Percentiles rank a stretch among this genome's conserved stretches.
phyloP scores from a whole-genome alignment of 2,888 invertebrate species.

The Hemistola chrysoprasaria region DNA sequence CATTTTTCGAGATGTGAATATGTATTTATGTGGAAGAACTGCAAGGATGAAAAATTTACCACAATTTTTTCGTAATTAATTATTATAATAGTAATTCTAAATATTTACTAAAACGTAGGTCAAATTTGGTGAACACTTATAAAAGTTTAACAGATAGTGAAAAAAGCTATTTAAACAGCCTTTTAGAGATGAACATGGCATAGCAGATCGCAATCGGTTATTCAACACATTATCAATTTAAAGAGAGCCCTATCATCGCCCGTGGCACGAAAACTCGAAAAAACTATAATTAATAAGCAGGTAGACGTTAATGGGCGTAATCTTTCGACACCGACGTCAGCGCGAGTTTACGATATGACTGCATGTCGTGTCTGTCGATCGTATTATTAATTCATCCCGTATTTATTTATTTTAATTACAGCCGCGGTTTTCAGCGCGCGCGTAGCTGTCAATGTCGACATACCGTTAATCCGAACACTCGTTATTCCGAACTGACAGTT shows the following conservation, averaged over 20 bases:
- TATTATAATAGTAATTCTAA: no score
- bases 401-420: constrained; percentile 26
- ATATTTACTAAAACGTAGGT: no score
- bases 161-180: no score
- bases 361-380: constrained; percentile 25
- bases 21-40: no score
- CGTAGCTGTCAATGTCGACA: constrained; percentile 19
- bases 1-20: no score
- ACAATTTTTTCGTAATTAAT: no score
- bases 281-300: constrained; percentile 10
- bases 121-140: no score
- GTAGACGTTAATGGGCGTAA: constrained; percentile 6
- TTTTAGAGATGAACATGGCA: no score
- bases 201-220: no score
- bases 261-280: neutral
- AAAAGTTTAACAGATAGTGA: no score
- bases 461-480: constrained; percentile 12
- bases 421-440: constrained; percentile 20
- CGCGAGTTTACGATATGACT: constrained; percentile 23
- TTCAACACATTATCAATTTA: no score
- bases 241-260: neutral
- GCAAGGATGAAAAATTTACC: no score
- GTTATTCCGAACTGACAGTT: constrained; percentile 14
- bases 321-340: constrained; percentile 15
- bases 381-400: constrained; percentile 22